Conservation (phyloP, 2,113 vertebrate genomes). For the Blennius ocellaris region DNA sequence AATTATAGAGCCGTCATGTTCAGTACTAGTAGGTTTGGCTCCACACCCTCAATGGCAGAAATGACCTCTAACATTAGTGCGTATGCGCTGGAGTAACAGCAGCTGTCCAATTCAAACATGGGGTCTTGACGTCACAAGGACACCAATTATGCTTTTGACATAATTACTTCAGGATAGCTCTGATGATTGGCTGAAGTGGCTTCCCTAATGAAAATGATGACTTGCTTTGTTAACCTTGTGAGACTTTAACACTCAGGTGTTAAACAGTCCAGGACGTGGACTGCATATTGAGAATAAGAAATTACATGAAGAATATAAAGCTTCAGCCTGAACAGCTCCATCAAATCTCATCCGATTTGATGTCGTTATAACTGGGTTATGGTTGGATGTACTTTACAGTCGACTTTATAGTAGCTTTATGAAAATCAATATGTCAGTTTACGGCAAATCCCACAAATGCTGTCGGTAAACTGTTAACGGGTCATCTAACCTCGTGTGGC, state of each 20-base stretch:
- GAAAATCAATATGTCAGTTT: conserved; percentile 74
- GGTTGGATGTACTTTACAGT: conserved; percentile 44
- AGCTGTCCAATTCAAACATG: conserved; percentile 48
- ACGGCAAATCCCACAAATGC: conserved; percentile 60
- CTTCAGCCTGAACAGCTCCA: conserved; percentile 17
- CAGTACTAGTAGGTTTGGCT: conserved; percentile 44
- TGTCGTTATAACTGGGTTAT: conserved; percentile 35
- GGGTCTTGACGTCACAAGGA: conserved; percentile 61
- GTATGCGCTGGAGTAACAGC: conserved; percentile 27
- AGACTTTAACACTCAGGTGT: conserved; percentile 61
- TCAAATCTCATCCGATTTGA: conserved; percentile 41
- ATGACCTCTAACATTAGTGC: conserved; percentile 53
- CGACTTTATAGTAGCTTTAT: conserved; percentile 62
- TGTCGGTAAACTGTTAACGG: conserved; percentile 63
- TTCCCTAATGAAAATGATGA: conserved; percentile 75
- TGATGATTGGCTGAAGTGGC: conserved; percentile 72
- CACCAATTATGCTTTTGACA: conserved; percentile 72
- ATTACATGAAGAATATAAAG: conserved; percentile 34
- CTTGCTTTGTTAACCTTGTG: conserved; percentile 76
- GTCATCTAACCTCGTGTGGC: conserved; percentile 53
- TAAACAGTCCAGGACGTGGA: conserved; percentile 50
- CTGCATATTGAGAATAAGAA: conserved; percentile 33
- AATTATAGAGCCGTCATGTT: conserved; percentile 63
- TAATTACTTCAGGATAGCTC: conserved; percentile 71
- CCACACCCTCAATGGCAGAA: conserved; percentile 53